Evolutionary conservation across 1,140 invertebrate species (phyloP).

Genomic region (Mercenaria mercenaria): DNA sequence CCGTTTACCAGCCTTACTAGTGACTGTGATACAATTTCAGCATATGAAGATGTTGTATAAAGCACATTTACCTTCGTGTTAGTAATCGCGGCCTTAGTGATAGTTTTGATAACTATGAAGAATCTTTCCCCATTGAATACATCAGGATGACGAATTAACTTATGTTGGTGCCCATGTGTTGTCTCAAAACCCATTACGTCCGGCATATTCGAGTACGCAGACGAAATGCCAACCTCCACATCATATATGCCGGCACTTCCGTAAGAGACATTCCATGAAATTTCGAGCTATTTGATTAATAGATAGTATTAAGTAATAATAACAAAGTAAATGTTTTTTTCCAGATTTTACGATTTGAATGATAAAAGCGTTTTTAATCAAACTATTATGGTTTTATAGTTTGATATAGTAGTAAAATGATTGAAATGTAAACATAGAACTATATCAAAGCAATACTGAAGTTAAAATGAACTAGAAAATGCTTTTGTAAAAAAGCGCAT

Average conservation of each 20-base stretch:
- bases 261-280: constrained; percentile 11
- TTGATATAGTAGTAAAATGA: too few relatives aligned
- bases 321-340: too few relatives aligned
- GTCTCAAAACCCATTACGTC: constrained; percentile 20
- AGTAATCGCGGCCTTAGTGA: constrained; percentile 6
- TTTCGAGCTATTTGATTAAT: too few relatives aligned
- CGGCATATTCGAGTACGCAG: neutral
- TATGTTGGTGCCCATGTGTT: constrained; percentile 3
- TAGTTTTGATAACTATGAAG: constrained; percentile 17
- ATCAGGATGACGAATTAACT: constrained; percentile 3
- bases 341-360: too few relatives aligned
- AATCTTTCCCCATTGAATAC: constrained; percentile 29
- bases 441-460: too few relatives aligned
- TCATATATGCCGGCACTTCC: neutral
- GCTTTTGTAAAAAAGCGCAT: too few relatives aligned
- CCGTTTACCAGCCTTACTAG: too few relatives aligned
- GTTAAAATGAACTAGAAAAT: too few relatives aligned
- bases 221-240: constrained; percentile 26
- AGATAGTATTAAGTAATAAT: neutral
- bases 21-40: too few relatives aligned
- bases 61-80: neutral
- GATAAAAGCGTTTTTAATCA: too few relatives aligned
- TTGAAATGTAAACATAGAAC: too few relatives aligned
- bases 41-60: neutral
- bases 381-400: too few relatives aligned